Conservation (phyloP, 2,113 vertebrate genomes). For the Meleagris gallopavo region DNA sequence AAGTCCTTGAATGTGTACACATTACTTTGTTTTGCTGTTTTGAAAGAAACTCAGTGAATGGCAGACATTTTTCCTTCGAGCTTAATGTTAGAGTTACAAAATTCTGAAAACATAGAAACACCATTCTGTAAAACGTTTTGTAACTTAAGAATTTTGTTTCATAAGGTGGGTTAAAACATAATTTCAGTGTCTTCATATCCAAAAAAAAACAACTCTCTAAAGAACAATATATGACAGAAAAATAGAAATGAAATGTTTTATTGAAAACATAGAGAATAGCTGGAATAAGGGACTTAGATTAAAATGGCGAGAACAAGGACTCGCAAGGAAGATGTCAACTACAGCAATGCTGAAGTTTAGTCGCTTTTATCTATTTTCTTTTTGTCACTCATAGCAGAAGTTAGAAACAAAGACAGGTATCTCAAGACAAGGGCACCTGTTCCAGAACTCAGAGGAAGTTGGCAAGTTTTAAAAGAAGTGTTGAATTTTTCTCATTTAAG, state of each 20-base stretch:
- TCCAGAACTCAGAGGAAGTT: neutral
- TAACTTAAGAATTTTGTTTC: neutral
- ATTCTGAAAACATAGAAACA: neutral
- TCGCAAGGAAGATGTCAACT: neutral
- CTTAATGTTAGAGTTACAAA: neutral
- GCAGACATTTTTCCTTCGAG: neutral
- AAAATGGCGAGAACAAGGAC: neutral
- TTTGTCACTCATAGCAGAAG: slow-evolving; percentile 21
- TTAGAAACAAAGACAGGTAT: slow-evolving; percentile 1
- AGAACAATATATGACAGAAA: neutral
- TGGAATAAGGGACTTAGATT: neutral
- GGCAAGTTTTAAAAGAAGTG: neutral
- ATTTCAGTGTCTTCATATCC: neutral
- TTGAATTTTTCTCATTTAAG: neutral
- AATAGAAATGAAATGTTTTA: neutral
- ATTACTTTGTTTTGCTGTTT: neutral
- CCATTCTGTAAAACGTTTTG: neutral
- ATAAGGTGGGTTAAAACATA: neutral
- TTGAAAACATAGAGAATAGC: neutral
- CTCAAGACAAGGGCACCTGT: neutral
- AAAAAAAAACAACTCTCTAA: neutral
- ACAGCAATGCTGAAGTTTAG: neutral
- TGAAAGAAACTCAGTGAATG: neutral
- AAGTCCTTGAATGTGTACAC: neutral
- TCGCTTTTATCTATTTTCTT: slow-evolving; percentile 23